Conservation (phyloP, 2,797 vertebrate species). For the Amblyopsis hoosieri region DNA sequence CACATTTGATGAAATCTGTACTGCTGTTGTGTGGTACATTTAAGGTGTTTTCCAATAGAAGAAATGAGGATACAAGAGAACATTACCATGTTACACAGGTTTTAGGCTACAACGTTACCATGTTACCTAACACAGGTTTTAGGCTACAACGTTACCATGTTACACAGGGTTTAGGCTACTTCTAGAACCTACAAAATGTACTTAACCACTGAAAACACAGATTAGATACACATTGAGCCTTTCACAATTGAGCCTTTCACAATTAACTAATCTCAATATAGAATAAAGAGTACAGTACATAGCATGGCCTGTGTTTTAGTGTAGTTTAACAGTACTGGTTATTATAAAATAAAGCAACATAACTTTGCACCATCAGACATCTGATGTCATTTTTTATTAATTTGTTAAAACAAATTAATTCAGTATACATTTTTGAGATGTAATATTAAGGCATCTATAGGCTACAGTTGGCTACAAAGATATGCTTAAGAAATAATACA, state of each 20-base stretch:
- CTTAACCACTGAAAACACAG: neutral
- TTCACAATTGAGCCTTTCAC: neutral
- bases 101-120: no score
- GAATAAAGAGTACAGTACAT: no score
- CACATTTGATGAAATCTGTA: neutral
- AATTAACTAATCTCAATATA: neutral
- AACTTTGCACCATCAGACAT: conserved; percentile 9
- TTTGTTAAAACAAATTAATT: neutral
- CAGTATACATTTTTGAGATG: neutral
- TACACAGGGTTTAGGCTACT: no score
- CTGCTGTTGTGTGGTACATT: neutral
- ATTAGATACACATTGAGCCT: conserved; percentile 11
- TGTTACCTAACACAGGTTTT: no score
- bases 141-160: no score
- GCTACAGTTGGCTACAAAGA: no score
- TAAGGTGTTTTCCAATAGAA: conserved; percentile 1
- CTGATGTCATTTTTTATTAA: conserved; percentile 2
- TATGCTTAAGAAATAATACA: no score
- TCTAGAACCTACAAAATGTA: neutral
- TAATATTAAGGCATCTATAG: conserved; percentile 26
- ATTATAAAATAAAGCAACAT: conserved; percentile 11
- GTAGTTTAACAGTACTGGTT: neutral
- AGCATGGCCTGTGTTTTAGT: neutral
- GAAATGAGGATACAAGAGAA: neutral
- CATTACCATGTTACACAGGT: no score